Evolutionary conservation across 30 jellyfish, hydroid and myxozoan genomes (phyloP), one percentile per base, ranked within the genome.

Genomic region (Aurelia aurita): DNA sequence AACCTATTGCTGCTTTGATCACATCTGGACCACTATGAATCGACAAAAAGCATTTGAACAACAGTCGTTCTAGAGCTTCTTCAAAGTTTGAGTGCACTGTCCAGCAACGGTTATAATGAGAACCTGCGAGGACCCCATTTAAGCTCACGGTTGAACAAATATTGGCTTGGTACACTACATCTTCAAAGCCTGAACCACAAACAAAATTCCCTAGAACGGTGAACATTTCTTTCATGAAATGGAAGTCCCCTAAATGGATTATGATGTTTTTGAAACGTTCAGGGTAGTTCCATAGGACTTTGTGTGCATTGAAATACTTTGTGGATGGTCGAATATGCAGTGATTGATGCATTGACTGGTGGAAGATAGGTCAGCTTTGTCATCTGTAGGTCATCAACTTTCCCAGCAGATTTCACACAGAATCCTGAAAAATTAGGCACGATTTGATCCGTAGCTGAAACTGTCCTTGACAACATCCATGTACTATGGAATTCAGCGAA

Each of bases 171-270:
- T 14, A 68, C 6, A 82, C 89, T n/a, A 69, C 51, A 55, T 67
- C 92, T 49, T 82, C 80, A 39, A 82, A 82, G 57, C 92, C 87
- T 5, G 92, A 60, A 54, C 89, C 72, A 25, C 79, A 9, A 27
- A 67, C 75, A 20, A 67, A 4, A 19, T 65, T 69, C 12, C 89
- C 75, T 16, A 82, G 77, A 47, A 82, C 90, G n/a, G 86, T 25
- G 47, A 85, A 85, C 22, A 74, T 61, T 51, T 85, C 93, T 54
- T 85, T 85, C 95, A 85, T 85, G 67, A 85, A 75, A 75, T 85
- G 93, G 47, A 83, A 83, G 65, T 83, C 93, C 26, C 93, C 84
- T 16, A 54, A 58, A 57, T 83, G 87, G 63, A 85, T 72, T 20
- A 85, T 57, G 54, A 85, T 54, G 58, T 85, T 71, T 72, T 49